Conservation (phyloP, 2,797 vertebrate species). For the Xiphophorus birchmanni region DNA sequence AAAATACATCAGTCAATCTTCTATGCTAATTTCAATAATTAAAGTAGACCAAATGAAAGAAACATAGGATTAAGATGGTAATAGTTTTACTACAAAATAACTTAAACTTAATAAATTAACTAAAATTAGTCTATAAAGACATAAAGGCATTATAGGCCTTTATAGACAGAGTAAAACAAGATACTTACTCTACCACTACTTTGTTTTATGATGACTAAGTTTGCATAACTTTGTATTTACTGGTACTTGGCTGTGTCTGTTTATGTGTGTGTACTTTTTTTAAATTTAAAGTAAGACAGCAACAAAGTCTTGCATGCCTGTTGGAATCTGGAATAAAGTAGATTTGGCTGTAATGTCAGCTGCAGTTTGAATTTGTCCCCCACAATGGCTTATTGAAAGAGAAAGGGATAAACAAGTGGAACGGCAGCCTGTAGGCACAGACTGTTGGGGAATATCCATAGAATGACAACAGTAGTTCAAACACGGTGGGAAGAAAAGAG, state of each 20-base stretch:
- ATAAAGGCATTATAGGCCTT: no score
- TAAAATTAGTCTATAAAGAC: no score
- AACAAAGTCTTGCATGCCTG: constrained; percentile 39
- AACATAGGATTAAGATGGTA: not conserved
- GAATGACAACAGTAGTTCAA: constrained; percentile 50
- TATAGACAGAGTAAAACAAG: not conserved
- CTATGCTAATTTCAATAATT: not conserved
- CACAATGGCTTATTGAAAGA: constrained; percentile 57
- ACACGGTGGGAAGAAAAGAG: constrained; percentile 24
- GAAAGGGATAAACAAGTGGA: constrained; percentile 72
- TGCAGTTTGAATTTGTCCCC: constrained; percentile 60
- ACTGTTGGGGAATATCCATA: constrained; percentile 57
- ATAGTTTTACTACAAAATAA: not conserved
- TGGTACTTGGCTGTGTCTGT: constrained; percentile 23
- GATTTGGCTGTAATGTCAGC: constrained; percentile 64
- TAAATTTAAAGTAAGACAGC: constrained; percentile 37
- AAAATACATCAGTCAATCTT: not conserved
- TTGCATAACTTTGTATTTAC: constrained; percentile 35
- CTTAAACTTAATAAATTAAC: no score
- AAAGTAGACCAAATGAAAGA: not conserved
- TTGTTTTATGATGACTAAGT: constrained; percentile 32
- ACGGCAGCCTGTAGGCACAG: constrained; percentile 52
- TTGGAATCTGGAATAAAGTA: constrained; percentile 55
- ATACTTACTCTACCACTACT: constrained; percentile 6
- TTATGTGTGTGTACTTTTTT: constrained; percentile 31